phyloP scores from a whole-genome alignment of 2,888 invertebrate species.

The Nephrotoma guestfalica region DNA sequence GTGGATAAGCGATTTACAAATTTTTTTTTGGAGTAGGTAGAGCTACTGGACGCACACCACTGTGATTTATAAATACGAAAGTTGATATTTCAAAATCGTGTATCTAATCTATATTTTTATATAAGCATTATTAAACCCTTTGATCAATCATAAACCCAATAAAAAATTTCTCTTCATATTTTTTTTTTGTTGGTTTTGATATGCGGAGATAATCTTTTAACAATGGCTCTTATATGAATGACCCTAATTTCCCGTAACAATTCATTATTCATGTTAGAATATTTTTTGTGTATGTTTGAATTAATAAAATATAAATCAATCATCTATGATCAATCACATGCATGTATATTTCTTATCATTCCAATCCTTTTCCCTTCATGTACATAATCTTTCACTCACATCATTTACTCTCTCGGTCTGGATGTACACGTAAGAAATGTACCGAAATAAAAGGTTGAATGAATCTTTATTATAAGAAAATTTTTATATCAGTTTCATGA shows the following conservation, averaged over 20 bases:
- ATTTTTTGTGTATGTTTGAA: neutral
- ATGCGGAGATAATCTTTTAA: neutral
- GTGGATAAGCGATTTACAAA: neutral
- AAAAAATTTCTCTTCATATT: neutral
- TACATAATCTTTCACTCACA: neutral
- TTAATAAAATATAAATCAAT: neutral
- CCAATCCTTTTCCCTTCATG: neutral
- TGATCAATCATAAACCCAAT: neutral
- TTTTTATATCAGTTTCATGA: neutral
- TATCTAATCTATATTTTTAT: neutral
- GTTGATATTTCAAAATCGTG: neutral
- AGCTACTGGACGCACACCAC: too few relatives aligned
- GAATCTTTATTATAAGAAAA: neutral
- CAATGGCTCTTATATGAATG: neutral
- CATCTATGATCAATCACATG: neutral
- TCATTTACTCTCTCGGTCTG: neutral
- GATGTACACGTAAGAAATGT: neutral
- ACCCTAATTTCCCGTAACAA: neutral
- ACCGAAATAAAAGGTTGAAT: neutral
- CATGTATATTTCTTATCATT: neutral
- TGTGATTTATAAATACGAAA: neutral
- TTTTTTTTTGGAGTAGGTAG: too few relatives aligned
- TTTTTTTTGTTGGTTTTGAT: neutral
- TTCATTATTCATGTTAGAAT: neutral
- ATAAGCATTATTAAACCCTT: neutral